Conservation (phyloP, 2,888 invertebrate genomes). For the Archips crataeganus region DNA sequence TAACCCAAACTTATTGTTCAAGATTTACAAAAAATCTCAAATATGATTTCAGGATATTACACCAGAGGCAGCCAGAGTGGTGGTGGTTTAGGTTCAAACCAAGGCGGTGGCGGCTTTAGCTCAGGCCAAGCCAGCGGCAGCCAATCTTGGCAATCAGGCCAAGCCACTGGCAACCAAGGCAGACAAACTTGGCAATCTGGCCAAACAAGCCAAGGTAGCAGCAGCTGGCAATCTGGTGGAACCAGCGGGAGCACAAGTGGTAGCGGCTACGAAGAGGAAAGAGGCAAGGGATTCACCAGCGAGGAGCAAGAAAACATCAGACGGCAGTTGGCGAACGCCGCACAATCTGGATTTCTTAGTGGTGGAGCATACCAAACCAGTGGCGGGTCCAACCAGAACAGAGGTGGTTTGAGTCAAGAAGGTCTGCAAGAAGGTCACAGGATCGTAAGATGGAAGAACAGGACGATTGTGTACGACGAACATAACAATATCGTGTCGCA, state of each 20-base stretch:
- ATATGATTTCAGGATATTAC: conserved; percentile 50
- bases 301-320: conserved; percentile 69
- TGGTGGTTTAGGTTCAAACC: conserved; percentile 41
- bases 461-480: conserved; percentile 69
- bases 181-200: conserved; percentile 44
- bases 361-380: conserved; percentile 22
- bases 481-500: conserved; percentile 78
- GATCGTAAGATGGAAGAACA: conserved; percentile 66
- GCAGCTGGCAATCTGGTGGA: conserved; percentile 36
- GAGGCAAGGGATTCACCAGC: conserved; percentile 59
- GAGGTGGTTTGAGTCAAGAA: conserved; percentile 48
- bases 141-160: conserved; percentile 24
- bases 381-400: conserved; percentile 41
- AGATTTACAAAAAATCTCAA: not conserved
- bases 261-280: conserved; percentile 65
- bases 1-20: too few species aligned
- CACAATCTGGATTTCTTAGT: conserved; percentile 46
- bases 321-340: conserved; percentile 59
- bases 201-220: conserved; percentile 39
- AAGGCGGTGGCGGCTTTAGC: not conserved
- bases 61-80: conserved; percentile 32
- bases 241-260: conserved; percentile 48
- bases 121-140: conserved; percentile 44
- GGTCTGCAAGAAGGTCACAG: conserved; percentile 59
- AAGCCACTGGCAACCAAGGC: conserved; percentile 45